phyloP scores from a whole-genome alignment of 2,888 invertebrate genomes.

The Polyploca ridens region DNA sequence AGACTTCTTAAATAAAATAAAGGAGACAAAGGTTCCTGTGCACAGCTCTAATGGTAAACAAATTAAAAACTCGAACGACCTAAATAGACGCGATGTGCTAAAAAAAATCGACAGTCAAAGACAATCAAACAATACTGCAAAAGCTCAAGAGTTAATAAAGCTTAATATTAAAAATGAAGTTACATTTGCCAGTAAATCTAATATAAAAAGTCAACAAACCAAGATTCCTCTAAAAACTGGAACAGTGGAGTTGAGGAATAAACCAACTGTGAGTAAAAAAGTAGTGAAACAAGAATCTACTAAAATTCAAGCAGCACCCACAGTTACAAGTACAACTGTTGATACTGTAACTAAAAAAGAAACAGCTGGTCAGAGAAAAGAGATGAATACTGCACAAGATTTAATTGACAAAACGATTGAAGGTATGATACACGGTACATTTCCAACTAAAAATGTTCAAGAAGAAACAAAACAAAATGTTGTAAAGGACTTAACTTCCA shows the following conservation, averaged over 20 bases:
- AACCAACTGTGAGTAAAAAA: constrained; percentile 27
- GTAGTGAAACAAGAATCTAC: constrained; percentile 30
- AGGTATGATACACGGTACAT: constrained; percentile 67
- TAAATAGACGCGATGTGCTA: constrained; percentile 75
- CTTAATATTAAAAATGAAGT: constrained; percentile 57
- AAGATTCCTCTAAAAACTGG: constrained; percentile 39
- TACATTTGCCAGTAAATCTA: constrained; percentile 59
- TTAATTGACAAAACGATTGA: constrained; percentile 77
- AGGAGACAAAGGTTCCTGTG: constrained; percentile 64
- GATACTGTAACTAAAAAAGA: constrained; percentile 41
- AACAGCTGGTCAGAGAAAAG: constrained; percentile 46
- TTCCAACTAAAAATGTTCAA: constrained; percentile 46
- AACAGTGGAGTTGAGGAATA: constrained; percentile 30
- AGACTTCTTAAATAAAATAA: constrained; percentile 75
- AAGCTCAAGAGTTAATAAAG: constrained; percentile 60
- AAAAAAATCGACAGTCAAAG: constrained; percentile 77
- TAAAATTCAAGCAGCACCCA: constrained; percentile 20
- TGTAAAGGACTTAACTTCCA: constrained; percentile 5
- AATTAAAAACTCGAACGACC: constrained; percentile 75
- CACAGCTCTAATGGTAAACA: constrained; percentile 66
- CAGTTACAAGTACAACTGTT: constrained; percentile 15
- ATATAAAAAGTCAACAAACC: constrained; percentile 30
- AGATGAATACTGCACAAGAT: constrained; percentile 64
- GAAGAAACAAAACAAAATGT: constrained; percentile 36
- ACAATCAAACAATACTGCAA: constrained; percentile 59